Evolutionary conservation across 2,113 vertebrate genomes (phyloP), one percentile per base, ranked within the genome.

Genomic region (Arenaria interpres): DNA sequence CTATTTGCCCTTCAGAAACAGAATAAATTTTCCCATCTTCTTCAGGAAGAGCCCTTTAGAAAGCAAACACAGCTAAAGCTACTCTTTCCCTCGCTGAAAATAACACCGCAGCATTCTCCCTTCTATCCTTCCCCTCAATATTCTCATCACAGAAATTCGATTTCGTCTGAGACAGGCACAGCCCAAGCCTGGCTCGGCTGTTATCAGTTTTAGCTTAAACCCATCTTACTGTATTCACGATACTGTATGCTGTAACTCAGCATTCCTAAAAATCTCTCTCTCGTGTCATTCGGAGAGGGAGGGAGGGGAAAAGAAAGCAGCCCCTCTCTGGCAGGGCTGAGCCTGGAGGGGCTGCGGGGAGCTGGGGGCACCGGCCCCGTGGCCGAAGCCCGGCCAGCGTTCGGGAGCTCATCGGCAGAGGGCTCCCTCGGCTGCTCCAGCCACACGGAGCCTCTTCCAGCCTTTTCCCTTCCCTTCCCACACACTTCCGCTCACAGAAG

Each of bases 341-440:
- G 51, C 14, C 59, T 27, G 28, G 9, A 4, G 59, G 24, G 24
- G 54, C 6, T 6, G 30, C 7, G 3, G 4, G 64, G 64, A 24
- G 18, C 10, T 28, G 41, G 39, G 39, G 63, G 28, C 63, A 23
- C 28, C 8, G 17, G 23, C n/a, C 22, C n/a, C 14, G n/a, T 4
- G 56, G 32, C 57, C 43, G 20, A 12, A 48, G 57, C 56, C 71
- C 59, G 21, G 23, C 48, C 95, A 93, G 54, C 89, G 73, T 98
- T 62, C 97, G n/a, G 21, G 84, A 91, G 98, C 95, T 78, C 53
- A 94, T 95, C 98, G 98, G 98, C 95, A 99, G 99, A 99, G 98
- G 99, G 98, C 98, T 97, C 98, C 97, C 98, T 98, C 93, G 97
- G 37, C 98, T 98, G 88, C 97, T 60, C 68, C 81, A 97, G 97